A percentile compares a stretch with the other conserved stretches of the same genome.
These are phyloP conservation scores for Pandemis cinnamomeana DNA, from an alignment of 2,888 invertebrate genomes.

Conservation along the genomic window DNA sequence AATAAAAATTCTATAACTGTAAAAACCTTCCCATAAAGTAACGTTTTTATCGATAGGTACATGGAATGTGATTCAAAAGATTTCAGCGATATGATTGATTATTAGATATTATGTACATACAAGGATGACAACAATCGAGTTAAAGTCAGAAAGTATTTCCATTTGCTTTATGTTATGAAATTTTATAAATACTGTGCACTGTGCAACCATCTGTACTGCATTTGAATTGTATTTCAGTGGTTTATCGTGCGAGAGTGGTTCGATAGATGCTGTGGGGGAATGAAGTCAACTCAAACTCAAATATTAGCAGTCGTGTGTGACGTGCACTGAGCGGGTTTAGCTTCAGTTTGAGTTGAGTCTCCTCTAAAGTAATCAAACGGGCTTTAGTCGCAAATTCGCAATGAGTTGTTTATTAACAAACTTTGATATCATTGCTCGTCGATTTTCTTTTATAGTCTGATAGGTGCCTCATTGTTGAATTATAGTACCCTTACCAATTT, in stretches of 20 bases:
- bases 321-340: not conserved
- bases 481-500: not conserved
- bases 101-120: no score
- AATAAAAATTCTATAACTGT: no score
- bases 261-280: not conserved
- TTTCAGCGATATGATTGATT: no score
- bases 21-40: no score
- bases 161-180: no score
- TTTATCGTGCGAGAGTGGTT: not conserved
- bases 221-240: not conserved
- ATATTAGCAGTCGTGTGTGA: slow-evolving; percentile 11
- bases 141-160: no score
- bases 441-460: not conserved
- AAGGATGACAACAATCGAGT: no score
- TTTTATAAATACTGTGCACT: not conserved
- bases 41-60: no score
- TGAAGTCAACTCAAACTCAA: slow-evolving; percentile 17
- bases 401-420: not conserved
- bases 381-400: not conserved
- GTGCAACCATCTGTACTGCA: not conserved
- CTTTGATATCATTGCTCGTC: not conserved
- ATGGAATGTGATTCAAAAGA: no score
- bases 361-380: not conserved
- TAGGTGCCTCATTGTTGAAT: not conserved
- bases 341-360: not conserved